Evolutionary conservation across 2,797 vertebrate species (phyloP).

Genomic region (Xenentodon cancila): DNA sequence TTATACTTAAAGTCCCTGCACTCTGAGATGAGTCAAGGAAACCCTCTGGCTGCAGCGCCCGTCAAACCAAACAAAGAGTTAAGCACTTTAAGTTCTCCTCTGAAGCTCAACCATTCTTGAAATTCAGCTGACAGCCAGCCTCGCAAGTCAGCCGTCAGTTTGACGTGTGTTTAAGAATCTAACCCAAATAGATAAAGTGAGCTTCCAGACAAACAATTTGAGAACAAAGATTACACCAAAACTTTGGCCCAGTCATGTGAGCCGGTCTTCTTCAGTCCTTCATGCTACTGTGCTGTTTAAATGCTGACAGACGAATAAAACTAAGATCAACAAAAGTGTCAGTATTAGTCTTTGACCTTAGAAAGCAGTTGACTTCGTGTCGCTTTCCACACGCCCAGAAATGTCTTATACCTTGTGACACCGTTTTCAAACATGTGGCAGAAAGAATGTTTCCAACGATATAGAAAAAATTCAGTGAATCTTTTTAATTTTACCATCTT

Average conservation of each 20-base stretch:
- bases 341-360: too few relatives aligned
- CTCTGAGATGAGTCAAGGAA: constrained; percentile 44
- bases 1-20: constrained; percentile 35
- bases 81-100: constrained; percentile 65
- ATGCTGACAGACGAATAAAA: too few relatives aligned
- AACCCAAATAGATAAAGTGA: constrained; percentile 65
- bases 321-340: too few relatives aligned
- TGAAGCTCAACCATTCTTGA: constrained; percentile 75
- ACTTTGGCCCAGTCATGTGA: constrained; percentile 14
- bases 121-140: constrained; percentile 75
- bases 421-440: too few relatives aligned
- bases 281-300: not conserved
- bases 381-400: too few relatives aligned
- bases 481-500: too few relatives aligned
- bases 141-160: constrained; percentile 67
- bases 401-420: too few relatives aligned
- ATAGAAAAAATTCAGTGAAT: too few relatives aligned
- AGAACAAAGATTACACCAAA: constrained; percentile 50
- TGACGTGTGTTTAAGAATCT: constrained; percentile 75
- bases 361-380: too few relatives aligned
- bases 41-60: constrained; percentile 36
- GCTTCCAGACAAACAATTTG: constrained; percentile 68
- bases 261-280: constrained; percentile 14
- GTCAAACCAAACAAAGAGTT: constrained; percentile 61
- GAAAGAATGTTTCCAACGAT: too few relatives aligned